Percentiles rank a stretch among this genome's conserved stretches.
Evolutionary conservation across 2,797 vertebrate species (phyloP).

Genomic region (Neoniphon sammara): DNA sequence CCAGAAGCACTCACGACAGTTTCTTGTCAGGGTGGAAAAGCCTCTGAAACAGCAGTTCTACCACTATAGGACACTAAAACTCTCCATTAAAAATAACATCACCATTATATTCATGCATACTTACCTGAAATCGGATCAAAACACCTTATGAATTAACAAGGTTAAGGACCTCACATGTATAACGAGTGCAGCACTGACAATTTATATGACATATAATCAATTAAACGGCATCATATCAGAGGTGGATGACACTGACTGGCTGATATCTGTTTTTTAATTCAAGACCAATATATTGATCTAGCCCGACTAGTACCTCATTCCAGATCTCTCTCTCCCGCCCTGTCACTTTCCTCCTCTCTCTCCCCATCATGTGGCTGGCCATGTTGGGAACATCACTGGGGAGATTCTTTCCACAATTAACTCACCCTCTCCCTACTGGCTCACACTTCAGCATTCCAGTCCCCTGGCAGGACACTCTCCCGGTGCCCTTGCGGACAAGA

Average conservation of each 20-base stretch:
- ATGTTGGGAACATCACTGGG: slow-evolving; percentile 74
- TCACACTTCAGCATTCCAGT: slow-evolving; percentile 74
- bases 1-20: no score
- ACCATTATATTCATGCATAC: no score
- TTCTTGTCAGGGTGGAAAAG: no score
- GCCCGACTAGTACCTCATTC: neutral
- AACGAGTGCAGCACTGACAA: neutral
- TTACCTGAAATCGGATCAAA: no score
- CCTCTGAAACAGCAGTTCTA: no score
- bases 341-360: slow-evolving; percentile 25
- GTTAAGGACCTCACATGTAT: no score
- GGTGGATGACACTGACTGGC: neutral
- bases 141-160: no score
- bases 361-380: slow-evolving; percentile 48
- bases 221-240: neutral
- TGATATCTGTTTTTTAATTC: neutral
- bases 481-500: slow-evolving; percentile 62
- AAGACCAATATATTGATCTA: neutral
- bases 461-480: slow-evolving; percentile 66
- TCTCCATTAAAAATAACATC: no score
- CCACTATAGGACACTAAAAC: no score
- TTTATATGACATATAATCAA: neutral
- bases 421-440: slow-evolving; percentile 72
- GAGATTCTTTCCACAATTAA: slow-evolving; percentile 83
- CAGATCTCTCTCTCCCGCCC: slow-evolving; percentile 1